phyloP scores from a whole-genome alignment of 2,113 vertebrate genomes.

The Percopsis transmontana region DNA sequence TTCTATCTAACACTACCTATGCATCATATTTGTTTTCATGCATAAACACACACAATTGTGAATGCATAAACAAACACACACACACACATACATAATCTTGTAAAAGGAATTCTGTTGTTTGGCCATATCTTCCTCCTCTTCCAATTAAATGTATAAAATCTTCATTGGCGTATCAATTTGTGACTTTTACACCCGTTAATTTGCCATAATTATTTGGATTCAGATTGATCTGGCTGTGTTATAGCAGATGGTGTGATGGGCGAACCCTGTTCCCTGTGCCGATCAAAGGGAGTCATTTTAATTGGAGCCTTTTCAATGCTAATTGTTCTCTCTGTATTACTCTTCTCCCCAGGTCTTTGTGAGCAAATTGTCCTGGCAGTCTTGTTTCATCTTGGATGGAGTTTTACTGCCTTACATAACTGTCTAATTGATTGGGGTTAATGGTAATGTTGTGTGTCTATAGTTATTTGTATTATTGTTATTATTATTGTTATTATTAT shows the following conservation, averaged over 20 bases:
- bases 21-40: neutral
- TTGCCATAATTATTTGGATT: constrained; percentile 76
- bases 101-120: constrained; percentile 37
- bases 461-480: too few relatives aligned
- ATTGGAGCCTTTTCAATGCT: constrained; percentile 71
- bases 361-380: constrained; percentile 66
- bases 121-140: constrained; percentile 36
- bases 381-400: constrained; percentile 66
- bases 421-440: constrained; percentile 44
- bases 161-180: constrained; percentile 61
- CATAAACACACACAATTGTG: neutral
- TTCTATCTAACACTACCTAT: too few relatives aligned
- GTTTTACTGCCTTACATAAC: constrained; percentile 53
- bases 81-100: constrained; percentile 16
- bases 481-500: too few relatives aligned
- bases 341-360: constrained; percentile 68
- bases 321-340: constrained; percentile 75
- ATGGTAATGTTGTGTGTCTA: constrained; percentile 24
- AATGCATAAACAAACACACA: neutral
- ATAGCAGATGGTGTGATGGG: constrained; percentile 55
- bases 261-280: constrained; percentile 47
- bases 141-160: constrained; percentile 68
- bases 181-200: constrained; percentile 76
- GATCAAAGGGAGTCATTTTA: constrained; percentile 74
- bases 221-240: constrained; percentile 65